Percentiles rank a stretch among this genome's conserved stretches.
phyloP scores from a whole-genome alignment of 1,140 invertebrate genomes.

The Calosoma granatense region DNA sequence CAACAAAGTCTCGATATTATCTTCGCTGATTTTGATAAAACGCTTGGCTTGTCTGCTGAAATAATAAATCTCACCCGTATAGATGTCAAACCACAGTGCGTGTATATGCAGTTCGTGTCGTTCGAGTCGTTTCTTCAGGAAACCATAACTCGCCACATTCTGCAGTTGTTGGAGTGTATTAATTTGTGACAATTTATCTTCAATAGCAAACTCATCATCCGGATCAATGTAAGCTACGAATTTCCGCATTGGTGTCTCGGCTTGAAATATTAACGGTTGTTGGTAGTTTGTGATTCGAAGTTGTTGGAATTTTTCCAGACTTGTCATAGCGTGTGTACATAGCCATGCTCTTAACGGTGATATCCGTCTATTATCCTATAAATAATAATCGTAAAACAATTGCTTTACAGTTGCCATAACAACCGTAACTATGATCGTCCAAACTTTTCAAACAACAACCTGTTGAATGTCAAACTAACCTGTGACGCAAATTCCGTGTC shows the following conservation, averaged over 20 bases:
- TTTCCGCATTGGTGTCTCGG: slow-evolving; percentile 72
- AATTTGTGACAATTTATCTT: slow-evolving; percentile 91
- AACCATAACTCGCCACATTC: slow-evolving; percentile 90
- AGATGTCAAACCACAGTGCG: slow-evolving; percentile 95
- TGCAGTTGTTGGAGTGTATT: slow-evolving; percentile 90
- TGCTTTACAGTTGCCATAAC: too few species aligned
- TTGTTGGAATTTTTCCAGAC: slow-evolving; percentile 73
- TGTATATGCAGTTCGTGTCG: slow-evolving; percentile 79
- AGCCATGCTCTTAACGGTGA: slow-evolving; percentile 88
- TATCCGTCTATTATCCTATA: slow-evolving; percentile 63
- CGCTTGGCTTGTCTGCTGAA: slow-evolving; percentile 76
- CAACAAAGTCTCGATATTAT: slow-evolving; percentile 59
- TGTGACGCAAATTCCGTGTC: slow-evolving; percentile 64
- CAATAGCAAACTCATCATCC: slow-evolving; percentile 76
- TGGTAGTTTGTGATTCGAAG: slow-evolving; percentile 56
- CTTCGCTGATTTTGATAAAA: slow-evolving; percentile 78
- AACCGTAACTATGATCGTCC: slow-evolving; percentile 10
- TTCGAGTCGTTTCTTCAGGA: slow-evolving; percentile 74
- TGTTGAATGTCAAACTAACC: slow-evolving; percentile 32
- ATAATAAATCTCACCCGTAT: slow-evolving; percentile 90
- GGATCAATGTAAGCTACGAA: slow-evolving; percentile 93
- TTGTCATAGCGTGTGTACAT: slow-evolving; percentile 71
- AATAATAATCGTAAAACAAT: slow-evolving; percentile 17
- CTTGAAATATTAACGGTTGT: slow-evolving; percentile 72
- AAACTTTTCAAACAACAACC: slow-evolving; percentile 4